Conservation (phyloP, 2,797 vertebrate species). For the Oceanodroma leucorhoa region DNA sequence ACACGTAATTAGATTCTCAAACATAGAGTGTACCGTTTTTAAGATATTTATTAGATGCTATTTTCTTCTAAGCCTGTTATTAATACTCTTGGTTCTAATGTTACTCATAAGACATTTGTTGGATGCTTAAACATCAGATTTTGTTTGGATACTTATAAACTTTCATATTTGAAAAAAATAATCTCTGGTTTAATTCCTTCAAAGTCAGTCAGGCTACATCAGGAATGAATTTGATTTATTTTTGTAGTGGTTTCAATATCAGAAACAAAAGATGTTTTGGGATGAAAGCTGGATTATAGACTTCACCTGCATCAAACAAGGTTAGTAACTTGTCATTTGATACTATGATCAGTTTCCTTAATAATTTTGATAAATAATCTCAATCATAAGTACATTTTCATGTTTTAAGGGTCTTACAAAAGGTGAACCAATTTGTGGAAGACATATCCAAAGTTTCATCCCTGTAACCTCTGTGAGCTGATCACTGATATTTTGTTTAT, state of each 20-base stretch:
- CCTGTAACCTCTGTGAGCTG: background rate
- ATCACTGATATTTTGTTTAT: background rate
- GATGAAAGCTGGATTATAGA: constrained; percentile 89
- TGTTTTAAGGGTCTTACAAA: background rate
- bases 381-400: background rate
- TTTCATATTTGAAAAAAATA: background rate
- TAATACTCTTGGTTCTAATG: background rate
- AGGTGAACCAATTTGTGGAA: background rate
- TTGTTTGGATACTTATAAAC: background rate
- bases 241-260: constrained; percentile 84
- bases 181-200: background rate
- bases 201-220: background rate
- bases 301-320: constrained; percentile 83
- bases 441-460: background rate
- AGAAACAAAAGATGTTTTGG: constrained; percentile 88
- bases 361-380: background rate
- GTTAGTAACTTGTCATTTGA: constrained; percentile 52
- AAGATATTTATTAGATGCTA: background rate
- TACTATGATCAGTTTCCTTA: background rate
- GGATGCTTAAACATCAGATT: background rate
- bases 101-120: background rate
- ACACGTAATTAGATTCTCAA: background rate
- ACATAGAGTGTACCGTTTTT: background rate
- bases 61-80: background rate
- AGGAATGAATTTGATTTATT: background rate